Base-by-base conservation (phyloP, 2,888 invertebrate species). In the Podabrus alpinus region DNA sequence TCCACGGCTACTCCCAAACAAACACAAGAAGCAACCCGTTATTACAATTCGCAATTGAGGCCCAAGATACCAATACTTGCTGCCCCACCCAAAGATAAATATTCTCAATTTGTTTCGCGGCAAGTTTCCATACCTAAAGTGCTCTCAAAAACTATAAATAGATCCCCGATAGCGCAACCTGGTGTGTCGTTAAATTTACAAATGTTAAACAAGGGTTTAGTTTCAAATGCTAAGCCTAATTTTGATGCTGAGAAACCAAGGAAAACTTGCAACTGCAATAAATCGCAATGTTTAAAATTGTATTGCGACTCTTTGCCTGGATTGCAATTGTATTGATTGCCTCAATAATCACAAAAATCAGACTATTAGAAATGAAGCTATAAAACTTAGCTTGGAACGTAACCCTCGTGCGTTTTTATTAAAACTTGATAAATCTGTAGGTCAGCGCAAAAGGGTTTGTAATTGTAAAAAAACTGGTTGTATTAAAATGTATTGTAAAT, bases 261-360 rank as follows among this genome's bases (percentile, higher is more conserved):
- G 87, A 97, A 98, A 10, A n/a, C n/a, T n/a, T 99, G 99, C 88
- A 99, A 99, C 87, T 99, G 99, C 88, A 98, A 97, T 24, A 98
- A 98, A 88, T 99, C 98, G 2, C 97, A 98, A 86, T 99, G 99
- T 85, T 91, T 99, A 78, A 99, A 99, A 88, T 88, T 99, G 88
- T 98, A 99, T 87, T 99, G 99, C 89, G 99, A 99, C 99, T 88
- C 99, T 99, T 88, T 99, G 99, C 89, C 94, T 96, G 87, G 93
- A 92, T 87, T 99, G 99, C 89, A 99, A 99, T 86, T 99, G 99
- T 88, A 95, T 94, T 86, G 97, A 98, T 88, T 99, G 99, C 87
- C 96, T 93, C 83, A 99, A 99, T 85, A 99, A 99, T 88, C 89
- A 99, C 79, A 94, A 95, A 76, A 96, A 97, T 85, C 99, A 99